Evolutionary conservation across 2,888 invertebrate species (phyloP).

Genomic region (Yponomeuta malinellus): DNA sequence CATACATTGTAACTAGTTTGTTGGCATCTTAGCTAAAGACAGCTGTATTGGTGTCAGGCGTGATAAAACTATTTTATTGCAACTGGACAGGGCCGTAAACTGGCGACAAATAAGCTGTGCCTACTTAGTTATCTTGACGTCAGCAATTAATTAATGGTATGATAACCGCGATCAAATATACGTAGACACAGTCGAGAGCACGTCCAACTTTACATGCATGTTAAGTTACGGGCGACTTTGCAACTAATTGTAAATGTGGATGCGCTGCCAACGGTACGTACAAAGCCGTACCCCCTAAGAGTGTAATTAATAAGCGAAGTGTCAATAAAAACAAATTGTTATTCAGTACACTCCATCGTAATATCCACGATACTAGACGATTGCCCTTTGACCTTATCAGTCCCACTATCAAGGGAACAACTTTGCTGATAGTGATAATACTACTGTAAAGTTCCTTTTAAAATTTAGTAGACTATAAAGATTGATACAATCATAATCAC

Average conservation of each 20-base stretch:
- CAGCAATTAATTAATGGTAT: not conserved
- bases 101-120: not conserved
- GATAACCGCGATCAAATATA: too few relatives aligned
- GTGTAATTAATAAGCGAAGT: too few relatives aligned
- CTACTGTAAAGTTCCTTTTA: too few relatives aligned
- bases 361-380: not conserved
- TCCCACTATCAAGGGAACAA: not conserved
- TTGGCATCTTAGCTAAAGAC: not conserved
- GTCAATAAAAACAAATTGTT: not conserved
- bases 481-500: too few relatives aligned
- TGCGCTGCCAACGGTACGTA: too few relatives aligned
- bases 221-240: too few relatives aligned
- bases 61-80: not conserved
- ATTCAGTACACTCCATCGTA: not conserved
- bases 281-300: too few relatives aligned
- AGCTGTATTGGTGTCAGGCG: not conserved
- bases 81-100: not conserved
- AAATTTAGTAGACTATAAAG: too few relatives aligned
- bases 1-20: not conserved
- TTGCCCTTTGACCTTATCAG: not conserved
- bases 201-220: too few relatives aligned
- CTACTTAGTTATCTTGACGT: not conserved
- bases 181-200: too few relatives aligned
- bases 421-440: too few relatives aligned
- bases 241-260: too few relatives aligned